Evolutionary conservation across 1,140 invertebrate species (phyloP).

Genomic region (Reticulitermes speratus): DNA sequence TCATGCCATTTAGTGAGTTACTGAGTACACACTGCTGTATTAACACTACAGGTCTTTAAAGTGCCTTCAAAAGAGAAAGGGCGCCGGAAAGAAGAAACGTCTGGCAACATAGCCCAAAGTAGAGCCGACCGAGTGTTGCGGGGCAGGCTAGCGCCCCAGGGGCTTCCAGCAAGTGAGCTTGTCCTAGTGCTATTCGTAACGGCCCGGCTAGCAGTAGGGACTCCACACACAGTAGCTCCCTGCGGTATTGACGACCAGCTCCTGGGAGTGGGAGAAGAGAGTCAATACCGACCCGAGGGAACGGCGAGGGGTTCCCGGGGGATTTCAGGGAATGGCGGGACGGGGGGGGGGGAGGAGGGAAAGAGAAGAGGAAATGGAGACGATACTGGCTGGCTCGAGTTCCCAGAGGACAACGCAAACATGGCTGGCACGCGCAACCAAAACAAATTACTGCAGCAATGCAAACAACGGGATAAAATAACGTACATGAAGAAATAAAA

Average conservation of each 20-base stretch:
- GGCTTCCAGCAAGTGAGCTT: slow-evolving; percentile 16
- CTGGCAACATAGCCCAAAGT: neutral
- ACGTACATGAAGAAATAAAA: slow-evolving; percentile 14
- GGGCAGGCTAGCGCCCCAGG: neutral
- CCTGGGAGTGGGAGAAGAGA: slow-evolving; percentile 44
- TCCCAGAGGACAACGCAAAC: slow-evolving; percentile 31
- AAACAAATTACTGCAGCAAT: slow-evolving; percentile 33
- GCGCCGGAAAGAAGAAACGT: neutral
- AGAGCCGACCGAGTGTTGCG: neutral
- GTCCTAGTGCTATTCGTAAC: slow-evolving; percentile 37
- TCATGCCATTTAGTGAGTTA: too few species aligned
- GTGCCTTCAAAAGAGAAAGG: neutral
- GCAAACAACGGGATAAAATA: slow-evolving; percentile 31
- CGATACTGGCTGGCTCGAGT: slow-evolving; percentile 26
- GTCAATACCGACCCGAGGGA: slow-evolving; percentile 50
- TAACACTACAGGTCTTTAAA: neutral
- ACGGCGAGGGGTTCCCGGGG: slow-evolving; percentile 30
- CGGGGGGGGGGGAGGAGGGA: neutral
- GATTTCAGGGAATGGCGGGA: slow-evolving; percentile 1
- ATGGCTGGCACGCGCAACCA: slow-evolving; percentile 35
- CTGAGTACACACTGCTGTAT: neutral
- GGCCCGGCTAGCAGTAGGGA: slow-evolving; percentile 30
- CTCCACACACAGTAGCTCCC: slow-evolving; percentile 40
- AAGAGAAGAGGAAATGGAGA: slow-evolving; percentile 24
- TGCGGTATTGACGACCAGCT: slow-evolving; percentile 47